A percentile compares a stretch with the other conserved stretches of the same genome.
phyloP scores from a whole-genome alignment of 1,140 invertebrate species.

The Leptestheria dahalacensis region DNA sequence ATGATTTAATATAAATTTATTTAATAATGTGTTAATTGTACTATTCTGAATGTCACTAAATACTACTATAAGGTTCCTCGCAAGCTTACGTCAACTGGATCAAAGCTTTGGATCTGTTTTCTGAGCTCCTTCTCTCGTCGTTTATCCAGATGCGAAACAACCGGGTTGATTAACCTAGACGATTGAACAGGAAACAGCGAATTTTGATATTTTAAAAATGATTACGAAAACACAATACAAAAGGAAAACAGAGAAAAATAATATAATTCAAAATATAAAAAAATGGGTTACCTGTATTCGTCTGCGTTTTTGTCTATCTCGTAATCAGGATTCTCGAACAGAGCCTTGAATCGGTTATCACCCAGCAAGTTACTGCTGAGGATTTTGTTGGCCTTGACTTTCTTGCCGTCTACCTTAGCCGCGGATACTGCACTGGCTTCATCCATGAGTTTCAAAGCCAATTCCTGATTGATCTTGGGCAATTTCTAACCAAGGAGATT shows the following conservation, averaged over 20 bases:
- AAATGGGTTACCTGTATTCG: conserved; percentile 44
- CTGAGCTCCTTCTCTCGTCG: conserved; percentile 38
- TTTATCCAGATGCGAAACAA: conserved; percentile 63
- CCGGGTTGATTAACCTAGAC: conserved; percentile 62
- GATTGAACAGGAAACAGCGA: neutral
- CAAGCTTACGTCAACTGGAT: conserved; percentile 33
- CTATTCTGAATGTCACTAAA: too few species aligned
- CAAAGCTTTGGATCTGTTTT: conserved; percentile 34
- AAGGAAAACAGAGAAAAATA: neutral
- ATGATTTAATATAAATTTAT: too few species aligned
- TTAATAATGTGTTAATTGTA: too few species aligned
- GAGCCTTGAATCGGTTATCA: conserved; percentile 72
- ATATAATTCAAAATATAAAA: conserved; percentile 7
- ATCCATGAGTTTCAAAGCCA: conserved; percentile 70
- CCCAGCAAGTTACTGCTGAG: conserved; percentile 44
- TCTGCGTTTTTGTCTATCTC: conserved; percentile 76
- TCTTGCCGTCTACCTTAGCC: conserved; percentile 33
- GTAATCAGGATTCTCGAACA: conserved; percentile 89
- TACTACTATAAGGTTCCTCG: too few species aligned
- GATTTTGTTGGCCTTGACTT: conserved; percentile 40
- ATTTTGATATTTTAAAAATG: conserved; percentile 9
- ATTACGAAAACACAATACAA: conserved; percentile 4
- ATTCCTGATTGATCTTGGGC: conserved; percentile 64
- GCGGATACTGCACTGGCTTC: conserved; percentile 28
- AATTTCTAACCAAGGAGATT: conserved; percentile 27